Evolutionary conservation across 2,797 vertebrate species (phyloP).

Genomic region (Carcharodon carcharias): DNA sequence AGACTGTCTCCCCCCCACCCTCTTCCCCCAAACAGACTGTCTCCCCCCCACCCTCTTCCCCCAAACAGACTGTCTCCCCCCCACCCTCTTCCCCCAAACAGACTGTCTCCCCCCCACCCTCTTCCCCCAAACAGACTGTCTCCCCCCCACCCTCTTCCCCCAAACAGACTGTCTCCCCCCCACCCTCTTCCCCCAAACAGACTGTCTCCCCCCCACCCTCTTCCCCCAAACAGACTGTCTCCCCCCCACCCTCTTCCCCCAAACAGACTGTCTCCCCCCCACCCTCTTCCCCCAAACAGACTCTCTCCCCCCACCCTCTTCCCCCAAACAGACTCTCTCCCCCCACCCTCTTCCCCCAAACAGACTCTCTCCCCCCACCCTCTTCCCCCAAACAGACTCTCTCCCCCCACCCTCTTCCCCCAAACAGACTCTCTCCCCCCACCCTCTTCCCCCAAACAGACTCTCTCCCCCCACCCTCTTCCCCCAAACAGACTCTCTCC

Average conservation of each 20-base stretch:
- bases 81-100: conserved; percentile 44
- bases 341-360: too few relatives aligned
- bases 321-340: too few relatives aligned
- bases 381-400: conserved; percentile 41
- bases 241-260: conserved; percentile 30
- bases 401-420: conserved; percentile 37
- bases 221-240: not conserved
- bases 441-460: too few relatives aligned
- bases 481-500: conserved; percentile 43
- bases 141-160: too few relatives aligned
- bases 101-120: too few relatives aligned
- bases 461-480: conserved; percentile 41
- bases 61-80: conserved; percentile 20
- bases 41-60: too few relatives aligned
- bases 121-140: conserved; percentile 15
- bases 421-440: too few relatives aligned
- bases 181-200: conserved; percentile 44
- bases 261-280: not conserved
- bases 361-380: not conserved
- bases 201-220: conserved; percentile 40
- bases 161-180: conserved; percentile 36
- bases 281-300: conserved; percentile 40
- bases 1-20: not conserved
- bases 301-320: not conserved
- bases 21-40: conserved; percentile 42